Base-by-base conservation (phyloP, 2,888 invertebrate genomes). In the Mesorhabditis sp. region DNA sequence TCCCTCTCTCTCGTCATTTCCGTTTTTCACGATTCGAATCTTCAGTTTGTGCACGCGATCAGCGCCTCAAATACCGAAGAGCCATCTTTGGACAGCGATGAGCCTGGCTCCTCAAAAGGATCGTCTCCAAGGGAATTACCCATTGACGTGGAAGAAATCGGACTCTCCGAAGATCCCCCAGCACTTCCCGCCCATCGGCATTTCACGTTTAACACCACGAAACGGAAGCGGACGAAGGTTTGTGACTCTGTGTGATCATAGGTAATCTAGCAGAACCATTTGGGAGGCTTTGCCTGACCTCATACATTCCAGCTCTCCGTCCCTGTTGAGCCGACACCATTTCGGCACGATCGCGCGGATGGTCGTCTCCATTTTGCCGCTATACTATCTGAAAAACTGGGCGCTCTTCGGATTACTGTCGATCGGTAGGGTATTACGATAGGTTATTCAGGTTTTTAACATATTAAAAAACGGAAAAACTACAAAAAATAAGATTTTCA, bases 311-410 rank as follows among this genome's bases (percentile, higher is more conserved):
- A 50, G 58, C 10, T 50, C n/a, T n/a, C 58, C n/a, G 7, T 50
- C 7, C 58, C n/a, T n/a, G 58, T 50, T n/a, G 58, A 50, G 58
- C 58, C 58, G 58, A 50, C 58, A 13, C 58, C 58, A 50, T 50
- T 50, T n/a, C 58, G 58, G 7, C 58, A 50, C n/a, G 58, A 50
- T 50, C 58, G 58, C 7, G 10, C 58, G 10, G 58, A 50, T 10
- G 58, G 58, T 13, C 58, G 58, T 10, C 58, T 50, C 7, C 58
- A 50, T 50, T 50, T 50, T 50, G 58, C 58, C 10, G 58, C 58
- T 13, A n/a, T 50, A n/a, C 58, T 50, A 10, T 50, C 58, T n/a
- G 58, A 50, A n/a, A 50, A 50, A 50, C n/a, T 50, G 58, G 58
- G n/a, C n/a, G 10, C 7, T 50, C n/a, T 50, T 13, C 58, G 58